Base-by-base conservation (phyloP, 2,888 invertebrate species). In the Epiblema foenella region DNA sequence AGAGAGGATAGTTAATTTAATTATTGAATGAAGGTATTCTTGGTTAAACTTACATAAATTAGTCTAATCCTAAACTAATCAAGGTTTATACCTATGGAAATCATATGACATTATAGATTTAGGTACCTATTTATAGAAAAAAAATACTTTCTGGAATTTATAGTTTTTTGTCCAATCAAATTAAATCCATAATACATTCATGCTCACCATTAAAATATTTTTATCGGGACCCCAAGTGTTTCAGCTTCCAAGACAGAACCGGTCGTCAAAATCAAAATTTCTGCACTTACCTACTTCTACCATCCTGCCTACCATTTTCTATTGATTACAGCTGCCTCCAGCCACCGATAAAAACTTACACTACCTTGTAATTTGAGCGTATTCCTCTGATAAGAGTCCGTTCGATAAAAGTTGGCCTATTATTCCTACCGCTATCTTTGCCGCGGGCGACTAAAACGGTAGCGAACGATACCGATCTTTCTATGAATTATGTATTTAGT, bases 401-500 rank as follows among this genome's bases (percentile, higher is more conserved):
- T 72, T 77, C 77, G 89, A 88, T 90, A 89, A 90, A 90, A 90
- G 81, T 90, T 90, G 83, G 82, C 81, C 87, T 89, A 90, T 89
- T 89, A 89, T 88, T 89, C 86, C 83, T 81, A 77, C 81, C 71
- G 75, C 77, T 82, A 80, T 83, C 82, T 80, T 37, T 17, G 73
- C 73, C 24, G 75, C 81, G 68, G 78, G 88, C 82, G 79, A 76
- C 82, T 72, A 71, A 79, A 75, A 75, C 72, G 73, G 74, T 76
- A 75, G 76, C 77, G 64, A 72, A 69, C 83, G 79, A 81, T 67
- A 75, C 75, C 75, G 76, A 75, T 80, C 81, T 67, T 77, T 77
- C 77, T 85, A 88, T 90, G 89, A 90, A 89, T 89, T 91, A 90
- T 90, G 89, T 88, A 87, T 87, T 86, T 87, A 87, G 87, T 89